These are phyloP conservation scores for Galemys pyrenaicus DNA, from an alignment of 2,113 vertebrate genomes.

Conservation along the genomic window DNA sequence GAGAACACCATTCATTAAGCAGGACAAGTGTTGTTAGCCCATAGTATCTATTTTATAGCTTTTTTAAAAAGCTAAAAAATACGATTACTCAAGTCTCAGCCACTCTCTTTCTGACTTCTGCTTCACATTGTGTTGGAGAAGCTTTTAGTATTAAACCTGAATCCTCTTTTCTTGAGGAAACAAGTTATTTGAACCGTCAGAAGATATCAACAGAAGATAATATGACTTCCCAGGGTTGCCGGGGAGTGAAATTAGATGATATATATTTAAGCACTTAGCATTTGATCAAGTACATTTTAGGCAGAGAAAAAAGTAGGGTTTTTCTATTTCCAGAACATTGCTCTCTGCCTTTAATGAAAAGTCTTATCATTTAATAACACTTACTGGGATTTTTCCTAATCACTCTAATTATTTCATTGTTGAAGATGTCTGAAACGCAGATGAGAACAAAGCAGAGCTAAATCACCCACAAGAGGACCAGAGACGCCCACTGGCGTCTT, in stretches of 20 bases:
- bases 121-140: not conserved
- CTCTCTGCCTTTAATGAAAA: not conserved
- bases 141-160: not conserved
- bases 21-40: not conserved
- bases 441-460: not conserved
- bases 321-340: not conserved
- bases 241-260: not conserved
- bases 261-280: not conserved
- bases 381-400: not conserved
- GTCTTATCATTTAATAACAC: not conserved
- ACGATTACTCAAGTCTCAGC: not conserved
- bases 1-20: not conserved
- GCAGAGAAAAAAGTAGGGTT: not conserved
- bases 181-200: not conserved
- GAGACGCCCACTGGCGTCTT: not conserved
- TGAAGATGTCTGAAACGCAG: not conserved
- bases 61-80: not conserved
- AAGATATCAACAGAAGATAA: not conserved
- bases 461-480: not conserved
- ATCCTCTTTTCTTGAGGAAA: not conserved
- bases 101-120: not conserved
- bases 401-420: not conserved
- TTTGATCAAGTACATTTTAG: not conserved
- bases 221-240: not conserved
- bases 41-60: not conserved